Percentiles rank a stretch among this genome's conserved stretches.
phyloP scores from a whole-genome alignment of 2,888 invertebrate species.

The Hanleya hanleyi region DNA sequence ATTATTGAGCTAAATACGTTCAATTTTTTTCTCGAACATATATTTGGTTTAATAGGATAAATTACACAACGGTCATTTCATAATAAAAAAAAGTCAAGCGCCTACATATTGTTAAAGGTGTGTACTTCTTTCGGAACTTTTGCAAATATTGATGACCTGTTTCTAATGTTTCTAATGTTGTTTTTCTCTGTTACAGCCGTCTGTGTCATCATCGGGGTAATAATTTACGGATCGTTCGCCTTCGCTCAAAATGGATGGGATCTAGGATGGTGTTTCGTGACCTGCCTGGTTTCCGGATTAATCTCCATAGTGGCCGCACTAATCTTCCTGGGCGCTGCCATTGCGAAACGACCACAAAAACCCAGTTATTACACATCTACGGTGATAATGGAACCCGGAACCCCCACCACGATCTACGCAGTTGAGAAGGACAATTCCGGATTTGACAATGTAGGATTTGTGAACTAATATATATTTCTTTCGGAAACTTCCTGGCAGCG shows the following conservation, averaged over 20 bases:
- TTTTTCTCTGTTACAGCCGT: too few species aligned
- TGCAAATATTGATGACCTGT: too few species aligned
- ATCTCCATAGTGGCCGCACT: conserved; percentile 51
- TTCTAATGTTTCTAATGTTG: too few species aligned
- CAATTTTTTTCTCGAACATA: too few species aligned
- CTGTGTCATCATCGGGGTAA: conserved; percentile 50
- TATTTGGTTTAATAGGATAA: too few species aligned
- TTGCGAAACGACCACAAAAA: conserved; percentile 44
- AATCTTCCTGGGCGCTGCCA: conserved; percentile 48
- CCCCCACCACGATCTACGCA: neutral
- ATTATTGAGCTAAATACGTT: too few species aligned
- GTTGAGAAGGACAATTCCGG: neutral
- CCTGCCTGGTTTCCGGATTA: conserved; percentile 51
- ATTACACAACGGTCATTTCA: too few species aligned
- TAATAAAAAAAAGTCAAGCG: too few species aligned
- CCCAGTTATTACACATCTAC: neutral
- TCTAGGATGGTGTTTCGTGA: conserved; percentile 53
- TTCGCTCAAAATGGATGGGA: conserved; percentile 39
- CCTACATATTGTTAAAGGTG: too few species aligned
- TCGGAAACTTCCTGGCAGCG: too few species aligned
- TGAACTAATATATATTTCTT: neutral
- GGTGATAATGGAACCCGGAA: neutral
- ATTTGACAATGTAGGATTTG: neutral
- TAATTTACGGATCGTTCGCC: conserved; percentile 51
- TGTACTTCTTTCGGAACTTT: too few species aligned